Base-by-base conservation (phyloP, 30 jellyfish, hydroid and myxozoan genomes). In the Aurelia aurita complex sp. Pacific region DNA sequence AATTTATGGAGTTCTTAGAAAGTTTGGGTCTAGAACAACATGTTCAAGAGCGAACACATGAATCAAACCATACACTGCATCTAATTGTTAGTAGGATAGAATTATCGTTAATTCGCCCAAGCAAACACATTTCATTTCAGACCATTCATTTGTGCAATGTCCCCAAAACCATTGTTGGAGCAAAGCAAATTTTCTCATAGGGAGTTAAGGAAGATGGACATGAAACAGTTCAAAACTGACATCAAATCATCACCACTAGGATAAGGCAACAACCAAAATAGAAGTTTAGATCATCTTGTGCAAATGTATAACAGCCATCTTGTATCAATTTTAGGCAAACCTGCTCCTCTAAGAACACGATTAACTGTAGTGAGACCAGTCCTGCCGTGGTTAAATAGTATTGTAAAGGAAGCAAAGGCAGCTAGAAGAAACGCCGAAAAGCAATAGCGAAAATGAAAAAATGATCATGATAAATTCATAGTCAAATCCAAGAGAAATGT, bases 311-410 rank as follows among this genome's bases (percentile, higher is more conserved):
- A 81, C 76, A 69, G 85, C 13, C 69, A 66, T 18, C 80, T 81
- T 51, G 69, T 18, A 51, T 73, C 40, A 46, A 73, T 73, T 73
- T 17, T 79, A 35, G 89, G 64, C 70, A 63, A 42, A 14, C 89
- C 63, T 64, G 89, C 91, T 10, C 91, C 91, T 38, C 19, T 52
- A 10, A 68, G 69, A 73, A 82, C 65, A 50, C 68, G 77, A 61
- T 23, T 23, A 23, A 23, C 29, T 23, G 29, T 23, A 23, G 29
- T 23, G 29, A 23, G 29, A 23, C 29, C 91, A 67, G 38, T 33
- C 46, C 42, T 73, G 36, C 91, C 91, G 57, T 82, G 85, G 85
- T 69, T 68, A 2, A 82, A 38, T 14, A 19, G 81, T 57, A 50
- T 10, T 13, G 67, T 68, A 10, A 54, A 32, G 68, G n/a, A 66